Percentiles rank a stretch among this genome's conserved stretches.
phyloP scores from a whole-genome alignment of 2,113 vertebrate genomes.

The Leucosticte australis region DNA sequence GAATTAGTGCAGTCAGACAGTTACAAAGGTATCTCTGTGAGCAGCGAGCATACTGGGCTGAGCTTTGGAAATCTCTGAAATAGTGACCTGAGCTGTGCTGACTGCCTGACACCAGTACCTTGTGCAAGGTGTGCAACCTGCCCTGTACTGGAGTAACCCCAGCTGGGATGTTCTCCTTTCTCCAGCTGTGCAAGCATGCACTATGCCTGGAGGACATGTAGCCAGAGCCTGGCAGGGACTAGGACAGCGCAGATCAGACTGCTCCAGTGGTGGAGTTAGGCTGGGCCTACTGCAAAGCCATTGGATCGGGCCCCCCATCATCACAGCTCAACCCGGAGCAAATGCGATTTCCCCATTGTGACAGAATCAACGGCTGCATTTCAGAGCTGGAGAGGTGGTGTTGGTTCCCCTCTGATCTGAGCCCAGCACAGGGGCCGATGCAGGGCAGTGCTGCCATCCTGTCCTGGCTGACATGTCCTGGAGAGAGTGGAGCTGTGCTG shows the following conservation, averaged over 20 bases:
- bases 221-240: not conserved
- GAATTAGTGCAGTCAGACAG: not conserved
- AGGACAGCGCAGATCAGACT: not conserved
- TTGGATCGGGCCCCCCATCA: no score
- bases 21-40: not conserved
- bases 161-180: not conserved
- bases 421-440: rapidly evolving
- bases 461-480: not conserved
- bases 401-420: not conserved
- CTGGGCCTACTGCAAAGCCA: not conserved
- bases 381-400: rapidly evolving
- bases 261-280: rapidly evolving
- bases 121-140: not conserved
- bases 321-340: rapidly evolving
- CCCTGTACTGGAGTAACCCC: not conserved
- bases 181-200: not conserved
- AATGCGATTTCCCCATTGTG: not conserved
- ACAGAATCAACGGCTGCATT: rapidly evolving
- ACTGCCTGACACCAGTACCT: not conserved
- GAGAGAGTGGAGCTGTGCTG: not conserved
- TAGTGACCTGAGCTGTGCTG: not conserved
- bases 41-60: not conserved
- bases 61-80: not conserved
- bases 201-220: rapidly evolving
- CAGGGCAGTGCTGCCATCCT: not conserved